Conservation (phyloP, 2,113 vertebrate species). For the Megaleporinus macrocephalus region DNA sequence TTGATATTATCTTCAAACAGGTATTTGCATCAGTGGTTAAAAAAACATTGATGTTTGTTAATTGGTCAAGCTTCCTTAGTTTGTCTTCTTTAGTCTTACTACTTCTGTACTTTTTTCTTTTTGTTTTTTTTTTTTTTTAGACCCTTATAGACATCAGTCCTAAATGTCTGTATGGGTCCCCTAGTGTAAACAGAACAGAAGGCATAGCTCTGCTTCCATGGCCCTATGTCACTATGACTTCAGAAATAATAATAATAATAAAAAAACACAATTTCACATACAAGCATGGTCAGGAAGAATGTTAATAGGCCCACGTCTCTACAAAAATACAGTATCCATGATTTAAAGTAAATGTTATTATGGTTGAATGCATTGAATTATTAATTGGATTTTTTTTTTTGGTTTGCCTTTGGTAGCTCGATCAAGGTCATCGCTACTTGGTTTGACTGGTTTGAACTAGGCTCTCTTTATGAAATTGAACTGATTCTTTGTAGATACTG, state of each 20-base stretch:
- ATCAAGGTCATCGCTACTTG: too few species aligned
- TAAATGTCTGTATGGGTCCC: neutral
- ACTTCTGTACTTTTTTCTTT: neutral
- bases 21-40: neutral
- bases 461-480: too few species aligned
- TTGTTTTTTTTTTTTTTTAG: neutral
- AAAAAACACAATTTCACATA: neutral
- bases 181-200: constrained; percentile 33
- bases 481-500: neutral
- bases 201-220: neutral
- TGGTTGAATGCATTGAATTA: too few species aligned
- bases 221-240: constrained; percentile 51
- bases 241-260: too few species aligned
- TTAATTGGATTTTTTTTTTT: too few species aligned
- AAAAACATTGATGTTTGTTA: neutral
- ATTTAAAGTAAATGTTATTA: too few species aligned
- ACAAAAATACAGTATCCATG: neutral
- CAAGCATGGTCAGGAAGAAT: neutral
- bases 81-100: neutral
- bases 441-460: too few species aligned
- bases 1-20: neutral
- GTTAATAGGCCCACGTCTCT: neutral
- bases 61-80: too few species aligned
- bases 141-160: neutral
- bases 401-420: too few species aligned